These are phyloP conservation scores for Nasonovia ribisnigri DNA, from an alignment of 2,888 invertebrate species.

Conservation along the genomic window DNA sequence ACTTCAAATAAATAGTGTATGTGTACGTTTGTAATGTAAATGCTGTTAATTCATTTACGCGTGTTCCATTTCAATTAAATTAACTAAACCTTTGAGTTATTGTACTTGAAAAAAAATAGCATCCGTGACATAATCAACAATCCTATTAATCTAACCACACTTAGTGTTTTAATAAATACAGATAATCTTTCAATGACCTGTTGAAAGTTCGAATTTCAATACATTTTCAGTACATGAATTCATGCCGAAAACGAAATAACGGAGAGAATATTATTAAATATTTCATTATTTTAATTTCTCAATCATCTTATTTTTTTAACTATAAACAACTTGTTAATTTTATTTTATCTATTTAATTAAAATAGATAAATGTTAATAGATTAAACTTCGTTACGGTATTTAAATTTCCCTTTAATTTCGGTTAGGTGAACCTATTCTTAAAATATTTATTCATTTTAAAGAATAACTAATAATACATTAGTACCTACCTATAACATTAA, in stretches of 20 bases:
- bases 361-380: background rate
- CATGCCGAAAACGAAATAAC: background rate
- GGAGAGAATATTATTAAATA: background rate
- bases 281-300: background rate
- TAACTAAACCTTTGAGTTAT: background rate
- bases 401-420: background rate
- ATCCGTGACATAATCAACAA: conserved; percentile 10
- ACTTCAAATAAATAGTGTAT: background rate
- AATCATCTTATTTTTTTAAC: background rate
- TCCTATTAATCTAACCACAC: conserved; percentile 4
- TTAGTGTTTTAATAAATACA: background rate
- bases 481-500: background rate
- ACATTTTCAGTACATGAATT: background rate
- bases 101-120: conserved; percentile 10
- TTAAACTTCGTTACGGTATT: background rate
- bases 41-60: conserved; percentile 27
- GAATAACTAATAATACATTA: too few species aligned
- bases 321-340: background rate
- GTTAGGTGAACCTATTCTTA: background rate
- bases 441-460: background rate
- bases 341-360: background rate
- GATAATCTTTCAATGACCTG: conserved; percentile 21
- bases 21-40: background rate
- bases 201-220: conserved; percentile 16
- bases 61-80: conserved; percentile 8